Conservation (phyloP, 2,113 vertebrate species). For the Hemibagrus wyckioides region DNA sequence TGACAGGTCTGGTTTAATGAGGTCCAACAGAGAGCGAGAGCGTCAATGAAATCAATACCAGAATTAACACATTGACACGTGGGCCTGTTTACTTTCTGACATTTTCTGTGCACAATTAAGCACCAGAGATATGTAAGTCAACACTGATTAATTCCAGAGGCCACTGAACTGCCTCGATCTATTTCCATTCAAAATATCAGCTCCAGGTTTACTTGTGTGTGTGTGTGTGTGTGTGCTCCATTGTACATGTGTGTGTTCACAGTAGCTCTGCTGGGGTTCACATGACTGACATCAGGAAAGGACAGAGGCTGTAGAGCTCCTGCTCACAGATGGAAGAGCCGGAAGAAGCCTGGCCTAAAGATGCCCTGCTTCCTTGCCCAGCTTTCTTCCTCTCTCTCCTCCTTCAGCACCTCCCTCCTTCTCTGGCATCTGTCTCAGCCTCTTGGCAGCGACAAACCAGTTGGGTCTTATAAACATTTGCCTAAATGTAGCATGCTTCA, state of each 20-base stretch:
- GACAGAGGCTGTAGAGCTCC: constrained; percentile 56
- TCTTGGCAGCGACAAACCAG: constrained; percentile 65
- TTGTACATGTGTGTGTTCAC: not conserved
- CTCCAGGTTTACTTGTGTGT: constrained; percentile 31
- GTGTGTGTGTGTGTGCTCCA: not conserved
- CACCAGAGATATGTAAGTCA: constrained; percentile 65
- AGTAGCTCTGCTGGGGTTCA: constrained; percentile 33
- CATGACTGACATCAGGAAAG: constrained; percentile 49
- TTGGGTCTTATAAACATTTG: constrained; percentile 69
- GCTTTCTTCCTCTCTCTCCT: constrained; percentile 34
- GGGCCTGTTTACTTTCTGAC: constrained; percentile 72
- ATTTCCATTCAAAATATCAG: constrained; percentile 49
- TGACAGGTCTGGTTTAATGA: constrained; percentile 65
- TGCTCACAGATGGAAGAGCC: constrained; percentile 61
- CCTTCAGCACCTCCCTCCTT: constrained; percentile 42
- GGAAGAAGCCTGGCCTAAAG: constrained; percentile 56
- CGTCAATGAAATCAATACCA: constrained; percentile 70
- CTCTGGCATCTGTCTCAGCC: constrained; percentile 53
- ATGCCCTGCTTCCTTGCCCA: constrained; percentile 33
- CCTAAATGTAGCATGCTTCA: constrained; percentile 65
- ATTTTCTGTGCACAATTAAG: constrained; percentile 71
- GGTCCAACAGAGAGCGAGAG: constrained; percentile 55
- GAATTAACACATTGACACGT: constrained; percentile 72
- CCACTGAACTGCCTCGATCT: constrained; percentile 45
- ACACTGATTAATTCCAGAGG: constrained; percentile 65